Percentiles rank a stretch among this genome's conserved stretches.
Conservation (phyloP, 2,888 invertebrate genomes). For the Brenthis hecate region DNA sequence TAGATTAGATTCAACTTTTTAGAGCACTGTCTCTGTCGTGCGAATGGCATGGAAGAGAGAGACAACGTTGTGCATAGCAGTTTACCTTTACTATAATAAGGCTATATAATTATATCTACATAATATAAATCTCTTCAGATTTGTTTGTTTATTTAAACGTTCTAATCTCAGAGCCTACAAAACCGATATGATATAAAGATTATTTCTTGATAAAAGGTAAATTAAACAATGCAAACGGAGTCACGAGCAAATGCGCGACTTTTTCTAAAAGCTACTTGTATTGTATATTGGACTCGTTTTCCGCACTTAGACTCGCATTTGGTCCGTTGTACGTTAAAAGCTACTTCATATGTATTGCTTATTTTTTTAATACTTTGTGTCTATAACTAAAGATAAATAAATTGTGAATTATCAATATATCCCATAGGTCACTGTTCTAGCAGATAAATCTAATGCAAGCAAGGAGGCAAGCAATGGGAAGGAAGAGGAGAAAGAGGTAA, state of each 20-base stretch:
- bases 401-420: background rate
- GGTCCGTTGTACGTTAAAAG: no score
- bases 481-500: conserved; percentile 42
- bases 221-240: background rate
- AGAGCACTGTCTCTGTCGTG: no score
- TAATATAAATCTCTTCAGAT: no score
- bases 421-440: conserved; percentile 28
- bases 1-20: no score
- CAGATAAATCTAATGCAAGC: conserved; percentile 20
- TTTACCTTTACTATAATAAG: no score
- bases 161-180: no score
- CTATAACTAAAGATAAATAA: no score
- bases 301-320: no score
- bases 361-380: background rate
- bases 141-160: no score
- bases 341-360: conserved; percentile 14
- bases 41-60: no score
- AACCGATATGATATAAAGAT: background rate
- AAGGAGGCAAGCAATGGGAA: conserved; percentile 25
- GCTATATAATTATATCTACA: no score
- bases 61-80: no score
- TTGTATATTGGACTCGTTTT: background rate
- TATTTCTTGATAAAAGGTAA: background rate
- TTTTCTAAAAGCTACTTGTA: background rate
- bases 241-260: background rate